These are phyloP conservation scores for Reticulitermes lucifugus DNA, from an alignment of 2,888 invertebrate genomes.

Conservation along the genomic window DNA sequence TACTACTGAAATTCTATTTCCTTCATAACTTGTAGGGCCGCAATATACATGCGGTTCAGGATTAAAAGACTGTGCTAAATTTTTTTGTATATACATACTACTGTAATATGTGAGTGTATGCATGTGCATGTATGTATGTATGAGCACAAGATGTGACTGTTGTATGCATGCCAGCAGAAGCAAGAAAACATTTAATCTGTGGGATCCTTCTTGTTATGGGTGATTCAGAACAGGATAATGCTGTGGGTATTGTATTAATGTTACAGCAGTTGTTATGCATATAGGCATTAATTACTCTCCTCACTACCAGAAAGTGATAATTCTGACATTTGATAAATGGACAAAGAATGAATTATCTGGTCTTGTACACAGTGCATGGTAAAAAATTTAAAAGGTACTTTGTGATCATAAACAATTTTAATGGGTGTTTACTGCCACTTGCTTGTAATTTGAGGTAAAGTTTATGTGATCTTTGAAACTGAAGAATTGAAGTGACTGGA, in stretches of 20 bases:
- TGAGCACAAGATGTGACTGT: no score
- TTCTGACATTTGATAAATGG: background rate
- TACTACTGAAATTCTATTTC: slow-evolving; percentile 26
- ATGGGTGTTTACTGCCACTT: slow-evolving; percentile 26
- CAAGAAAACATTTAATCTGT: background rate
- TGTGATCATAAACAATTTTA: slow-evolving; percentile 32
- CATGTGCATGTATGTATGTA: background rate
- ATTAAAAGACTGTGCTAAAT: slow-evolving; percentile 29
- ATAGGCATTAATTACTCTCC: slow-evolving; percentile 13
- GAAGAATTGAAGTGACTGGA: background rate
- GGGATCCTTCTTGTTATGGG: slow-evolving; percentile 11
- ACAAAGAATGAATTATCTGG: slow-evolving; percentile 6
- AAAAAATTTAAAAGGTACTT: background rate
- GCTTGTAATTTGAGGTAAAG: background rate
- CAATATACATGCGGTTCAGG: slow-evolving; percentile 18
- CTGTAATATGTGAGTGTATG: slow-evolving; percentile 26
- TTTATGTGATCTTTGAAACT: slow-evolving; percentile 31
- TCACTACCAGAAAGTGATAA: background rate
- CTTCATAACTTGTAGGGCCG: slow-evolving; percentile 32
- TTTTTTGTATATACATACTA: slow-evolving; percentile 27
- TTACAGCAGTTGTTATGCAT: slow-evolving; percentile 19
- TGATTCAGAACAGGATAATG: background rate
- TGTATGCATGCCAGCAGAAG: background rate
- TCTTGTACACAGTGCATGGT: background rate
- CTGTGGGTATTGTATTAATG: slow-evolving; percentile 10